Base-by-base conservation (phyloP, 1,140 invertebrate genomes). In the Aphelinus certus region DNA sequence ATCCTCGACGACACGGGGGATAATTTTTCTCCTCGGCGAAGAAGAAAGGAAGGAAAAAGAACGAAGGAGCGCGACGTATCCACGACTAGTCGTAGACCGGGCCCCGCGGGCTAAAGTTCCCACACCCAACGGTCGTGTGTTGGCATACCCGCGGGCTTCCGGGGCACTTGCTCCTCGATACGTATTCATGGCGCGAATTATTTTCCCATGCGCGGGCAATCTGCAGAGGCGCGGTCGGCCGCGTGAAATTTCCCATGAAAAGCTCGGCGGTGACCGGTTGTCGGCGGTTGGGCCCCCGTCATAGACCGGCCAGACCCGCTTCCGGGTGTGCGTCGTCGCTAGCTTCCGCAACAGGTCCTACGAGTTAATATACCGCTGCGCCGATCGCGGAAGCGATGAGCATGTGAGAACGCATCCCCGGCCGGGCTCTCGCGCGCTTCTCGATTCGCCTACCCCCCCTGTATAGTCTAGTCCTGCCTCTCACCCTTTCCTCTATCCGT, bases 341-440 rank as follows among this genome's bases (percentile, higher is more conserved):
- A 26, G 26, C 26, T 26, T 26, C 26, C 26, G 26, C 26, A 26
- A 26, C 26, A 26, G 26, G 26, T 26, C 26, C 26, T 26, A 26
- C 26, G 26, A 26, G 26, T 26, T 26, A 26, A 26, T 26, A 26
- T 66, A 66, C 62, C 64, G 60, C 60, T 63, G 7, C 51, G 43
- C 57, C 43, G n/a, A 61, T 81, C 78, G 74, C 76, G 77, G 78
- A 86, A 86, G 82, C 84, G 83, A 84, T 1, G 6, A 5, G 42
- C 43, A 86, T 88, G 85, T 88, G 87, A 86, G 87, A 88, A 88
- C 83, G 82, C 78, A 81, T 81, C 78, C 76, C 64, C 70, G 71
- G 77, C 61, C 70, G 74, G 64, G 81, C 80, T 84, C 82, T 83
- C 83, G 83, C 78, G 78, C 78, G 78, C 81, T 81, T 79, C 78